Base-by-base conservation (phyloP, 2,113 vertebrate species). In the Chrysochloris asiatica region DNA sequence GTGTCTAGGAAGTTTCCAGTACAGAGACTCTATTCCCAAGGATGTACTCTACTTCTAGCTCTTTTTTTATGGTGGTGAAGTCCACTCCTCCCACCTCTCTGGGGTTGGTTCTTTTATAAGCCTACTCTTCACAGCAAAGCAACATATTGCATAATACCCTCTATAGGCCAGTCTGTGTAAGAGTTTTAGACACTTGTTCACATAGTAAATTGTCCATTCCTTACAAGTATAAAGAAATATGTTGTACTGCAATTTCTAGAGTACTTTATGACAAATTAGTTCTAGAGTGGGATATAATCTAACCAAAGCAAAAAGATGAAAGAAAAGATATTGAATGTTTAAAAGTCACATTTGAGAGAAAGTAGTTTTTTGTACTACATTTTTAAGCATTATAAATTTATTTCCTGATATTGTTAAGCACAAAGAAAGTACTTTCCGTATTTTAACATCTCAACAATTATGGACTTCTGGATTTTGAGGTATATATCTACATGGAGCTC, bases 311-410 rank as follows among this genome's bases (percentile, higher is more conserved):
- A 83, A 91, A 77, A 50, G 17, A 38, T 67, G 83, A 80, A 93
- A 81, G 83, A 80, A 93, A 81, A 75, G 63, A 69, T 13, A 71
- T 36, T 3, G 36, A 48, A 38, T 73, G 21, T 84, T 91, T 93
- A 45, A 88, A 92, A 86, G 76, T 80, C 26, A 41, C 28, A 50
- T 81, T 91, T 92, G 83, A 91, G 47, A 22, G 54, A 73, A 95
- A 85, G 13, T 82, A 28, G 77, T 65, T 11, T 52, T 91, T 79
- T 83, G 80, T n/a, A 87, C 13, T 83, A 43, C 2, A 63, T 73
- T 91, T 11, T 61, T 73, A 84, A 83, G 47, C 33, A 83, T 86
- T 86, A n/a, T 72, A 81, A n/a, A 63, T 94, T 89, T 65, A 87
- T 80, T 93, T 21, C 54, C 61, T 83, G 76, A 43, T 63, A 78